These are phyloP conservation scores for Epizoanthus stellaris DNA, from an alignment of 92 coral and sea anemone genomes.

Conservation along the genomic window DNA sequence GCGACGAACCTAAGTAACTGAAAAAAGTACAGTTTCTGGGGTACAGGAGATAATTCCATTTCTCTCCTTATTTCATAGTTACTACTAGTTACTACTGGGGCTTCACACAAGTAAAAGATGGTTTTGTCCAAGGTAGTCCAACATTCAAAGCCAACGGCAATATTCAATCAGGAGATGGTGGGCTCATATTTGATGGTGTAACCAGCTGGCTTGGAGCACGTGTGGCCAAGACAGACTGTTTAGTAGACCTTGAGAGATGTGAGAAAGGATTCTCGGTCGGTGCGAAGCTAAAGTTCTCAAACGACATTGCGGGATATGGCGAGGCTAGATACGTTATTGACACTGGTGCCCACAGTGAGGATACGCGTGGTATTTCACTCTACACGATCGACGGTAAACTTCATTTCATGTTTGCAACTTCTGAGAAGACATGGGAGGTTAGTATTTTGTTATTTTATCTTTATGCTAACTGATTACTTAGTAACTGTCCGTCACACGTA, in stretches of 20 bases:
- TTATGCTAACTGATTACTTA: too few relatives aligned
- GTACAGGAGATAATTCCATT: neutral
- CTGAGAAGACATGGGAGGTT: constrained; percentile 88
- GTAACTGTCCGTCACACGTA: too few relatives aligned
- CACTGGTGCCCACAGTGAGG: constrained; percentile 89
- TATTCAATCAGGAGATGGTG: constrained; percentile 66
- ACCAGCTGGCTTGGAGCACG: constrained; percentile 81
- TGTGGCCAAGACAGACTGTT: constrained; percentile 74
- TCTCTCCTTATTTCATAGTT: constrained; percentile 21
- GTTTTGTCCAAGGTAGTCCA: constrained; percentile 86
- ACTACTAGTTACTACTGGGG: constrained; percentile 85
- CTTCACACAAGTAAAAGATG: constrained; percentile 52
- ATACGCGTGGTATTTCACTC: constrained; percentile 83
- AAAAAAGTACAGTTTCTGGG: too few relatives aligned
- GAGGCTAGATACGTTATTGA: constrained; percentile 86
- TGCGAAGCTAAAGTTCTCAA: constrained; percentile 64
- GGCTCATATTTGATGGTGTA: constrained; percentile 78
- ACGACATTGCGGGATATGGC: constrained; percentile 47
- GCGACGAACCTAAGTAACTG: too few relatives aligned
- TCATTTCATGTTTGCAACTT: constrained; percentile 74
- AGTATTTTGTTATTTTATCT: constrained; percentile 1
- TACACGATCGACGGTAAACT: constrained; percentile 71
- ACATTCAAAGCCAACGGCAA: constrained; percentile 83
- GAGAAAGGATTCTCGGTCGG: constrained; percentile 85
- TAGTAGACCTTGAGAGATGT: constrained; percentile 75